A percentile compares a stretch with the other conserved stretches of the same genome.
These are phyloP conservation scores for Sphenopsis melanotis DNA, from an alignment of 2,797 vertebrate genomes.

Conservation along the genomic window DNA sequence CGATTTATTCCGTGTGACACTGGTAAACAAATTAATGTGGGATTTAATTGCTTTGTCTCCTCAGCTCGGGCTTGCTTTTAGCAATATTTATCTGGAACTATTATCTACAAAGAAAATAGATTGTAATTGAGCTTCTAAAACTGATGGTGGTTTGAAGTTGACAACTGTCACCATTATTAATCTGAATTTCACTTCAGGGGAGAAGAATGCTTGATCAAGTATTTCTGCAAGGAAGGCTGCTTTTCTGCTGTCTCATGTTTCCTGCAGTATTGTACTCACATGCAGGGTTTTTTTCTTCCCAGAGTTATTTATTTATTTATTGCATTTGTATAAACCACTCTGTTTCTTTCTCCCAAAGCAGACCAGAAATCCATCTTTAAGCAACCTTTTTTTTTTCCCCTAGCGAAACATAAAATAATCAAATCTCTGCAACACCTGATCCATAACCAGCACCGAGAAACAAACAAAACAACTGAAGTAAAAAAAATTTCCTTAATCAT, in stretches of 20 bases:
- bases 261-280: constrained; percentile 52
- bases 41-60: constrained; percentile 55
- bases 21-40: constrained; percentile 39
- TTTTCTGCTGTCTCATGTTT: constrained; percentile 66
- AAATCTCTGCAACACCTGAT: neutral
- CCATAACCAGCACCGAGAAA: rapidly evolving
- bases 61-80: neutral
- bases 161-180: constrained; percentile 31
- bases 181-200: neutral
- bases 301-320: constrained; percentile 43
- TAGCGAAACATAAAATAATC: neutral
- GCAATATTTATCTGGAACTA: constrained; percentile 40
- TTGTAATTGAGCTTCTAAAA: neutral
- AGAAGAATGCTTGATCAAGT: neutral
- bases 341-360: neutral
- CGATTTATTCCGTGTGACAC: neutral
- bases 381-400: rapidly evolving
- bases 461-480: neutral
- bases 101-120: constrained; percentile 20
- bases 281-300: neutral
- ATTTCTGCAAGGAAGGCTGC: constrained; percentile 12
- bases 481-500: neutral
- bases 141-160: neutral
- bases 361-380: neutral
- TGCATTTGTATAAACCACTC: neutral